Base-by-base conservation (phyloP, 2,797 vertebrate species). In the Gastrophryne carolinensis region DNA sequence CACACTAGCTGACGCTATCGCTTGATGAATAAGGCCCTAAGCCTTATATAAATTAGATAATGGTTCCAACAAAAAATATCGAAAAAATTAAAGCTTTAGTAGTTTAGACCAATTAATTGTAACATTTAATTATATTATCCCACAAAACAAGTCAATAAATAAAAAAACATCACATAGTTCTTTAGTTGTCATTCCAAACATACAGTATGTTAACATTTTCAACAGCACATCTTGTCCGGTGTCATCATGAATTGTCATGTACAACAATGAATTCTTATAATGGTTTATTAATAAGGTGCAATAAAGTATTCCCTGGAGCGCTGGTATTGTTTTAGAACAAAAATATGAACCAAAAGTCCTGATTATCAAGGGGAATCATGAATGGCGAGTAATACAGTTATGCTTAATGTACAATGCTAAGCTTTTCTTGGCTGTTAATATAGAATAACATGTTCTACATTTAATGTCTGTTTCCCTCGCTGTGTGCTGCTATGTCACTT, bases 201-300 rank as follows among this genome's bases (percentile, higher is more conserved):
- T n/a, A n/a, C 21, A 23, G 49, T 21, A 32, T 32, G 62, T 64
- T 64, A 64, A 64, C 41, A 64, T 64, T 64, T 64, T 19, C 41
- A 30, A 67, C 27, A 53, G 29, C 34, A 52, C 4, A 67, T 53
- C 47, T 67, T 34, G 64, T 67, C 27, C 32, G 17, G n/a, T 30
- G 30, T 53, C 47, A 67, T 53, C n/a, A 35, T 53, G 47, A 10
- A 67, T 53, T 67, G 47, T 50, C 47, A 53, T 37, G 27, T 35
- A 53, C 49, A 35, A 15, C 23, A 50, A 50, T 52, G 32, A 67
- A 35, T 67, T 15, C 8, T 35, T 37, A 53, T 35, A 53, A 67
- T 66, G 30, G 44, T 53, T 67, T 67, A 67, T 67, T 52, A 66
- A 66, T 52, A 67, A 67, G 64, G 64, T 49, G 21, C 64, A 67